Conservation (phyloP, 2,113 vertebrate genomes). For the Accipiter virgatus region DNA sequence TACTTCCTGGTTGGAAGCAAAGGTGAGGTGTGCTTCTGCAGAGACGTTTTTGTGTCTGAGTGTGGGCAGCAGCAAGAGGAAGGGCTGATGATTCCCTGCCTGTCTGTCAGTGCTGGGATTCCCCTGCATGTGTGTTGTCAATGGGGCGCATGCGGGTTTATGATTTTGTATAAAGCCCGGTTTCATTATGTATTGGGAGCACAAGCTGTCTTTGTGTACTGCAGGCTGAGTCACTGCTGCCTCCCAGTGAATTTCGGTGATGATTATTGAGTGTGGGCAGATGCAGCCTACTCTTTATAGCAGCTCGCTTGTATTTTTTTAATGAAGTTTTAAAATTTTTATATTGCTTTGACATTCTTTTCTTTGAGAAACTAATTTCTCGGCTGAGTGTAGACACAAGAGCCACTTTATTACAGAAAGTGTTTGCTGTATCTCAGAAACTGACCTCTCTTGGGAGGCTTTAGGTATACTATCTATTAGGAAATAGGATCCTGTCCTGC, state of each 20-base stretch:
- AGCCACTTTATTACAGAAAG: neutral
- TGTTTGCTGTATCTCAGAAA: neutral
- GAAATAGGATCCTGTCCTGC: neutral
- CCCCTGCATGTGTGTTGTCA: neutral
- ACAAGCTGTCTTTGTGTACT: neutral
- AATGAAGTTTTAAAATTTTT: constrained; percentile 1
- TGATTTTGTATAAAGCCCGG: neutral
- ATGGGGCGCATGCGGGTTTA: neutral
- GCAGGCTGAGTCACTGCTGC: constrained; percentile 47
- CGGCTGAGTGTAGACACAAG: neutral
- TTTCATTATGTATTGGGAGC: neutral
- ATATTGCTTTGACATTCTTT: constrained; percentile 25
- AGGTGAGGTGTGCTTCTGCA: neutral
- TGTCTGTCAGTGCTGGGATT: neutral
- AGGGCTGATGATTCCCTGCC: neutral
- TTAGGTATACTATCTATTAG: neutral
- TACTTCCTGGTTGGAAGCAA: neutral
- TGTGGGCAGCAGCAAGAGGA: neutral
- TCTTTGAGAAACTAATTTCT: neutral
- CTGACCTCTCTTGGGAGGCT: neutral
- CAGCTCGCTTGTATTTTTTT: neutral
- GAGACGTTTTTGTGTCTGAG: neutral
- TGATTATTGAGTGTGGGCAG: constrained; percentile 42
- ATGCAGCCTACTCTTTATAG: constrained; percentile 23
- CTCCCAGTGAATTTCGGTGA: constrained; percentile 19